Conservation (phyloP, 2,113 vertebrate genomes). For the Narcine bancroftii region DNA sequence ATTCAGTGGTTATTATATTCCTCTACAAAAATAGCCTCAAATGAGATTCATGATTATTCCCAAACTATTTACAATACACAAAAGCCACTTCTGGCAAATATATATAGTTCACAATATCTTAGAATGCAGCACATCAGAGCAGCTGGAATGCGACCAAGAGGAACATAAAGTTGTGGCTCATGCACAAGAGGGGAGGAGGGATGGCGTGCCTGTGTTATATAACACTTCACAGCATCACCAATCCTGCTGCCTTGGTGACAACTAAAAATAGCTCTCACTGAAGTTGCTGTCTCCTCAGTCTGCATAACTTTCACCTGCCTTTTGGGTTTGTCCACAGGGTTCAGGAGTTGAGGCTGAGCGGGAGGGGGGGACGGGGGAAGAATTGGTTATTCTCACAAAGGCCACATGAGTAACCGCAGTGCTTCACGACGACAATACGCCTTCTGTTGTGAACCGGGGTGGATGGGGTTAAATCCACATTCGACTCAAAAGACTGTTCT, state of each 20-base stretch:
- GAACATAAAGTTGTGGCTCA: conserved; percentile 43
- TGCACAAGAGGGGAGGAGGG: conserved; percentile 56
- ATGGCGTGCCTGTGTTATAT: conserved; percentile 70
- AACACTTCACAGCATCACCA: conserved; percentile 70
- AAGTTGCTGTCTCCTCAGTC: conserved; percentile 59
- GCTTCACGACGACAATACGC: background rate
- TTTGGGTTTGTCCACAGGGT: conserved; percentile 39
- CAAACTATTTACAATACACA: conserved; percentile 80
- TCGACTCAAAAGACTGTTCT: background rate
- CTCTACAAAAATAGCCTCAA: conserved; percentile 89
- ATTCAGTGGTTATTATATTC: conserved; percentile 56
- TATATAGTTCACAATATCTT: conserved; percentile 65
- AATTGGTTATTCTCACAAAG: background rate
- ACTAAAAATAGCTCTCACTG: conserved; percentile 69
- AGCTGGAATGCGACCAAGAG: conserved; percentile 54
- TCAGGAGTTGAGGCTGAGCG: background rate
- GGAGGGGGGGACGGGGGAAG: background rate
- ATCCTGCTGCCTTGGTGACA: conserved; percentile 73
- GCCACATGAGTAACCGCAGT: background rate
- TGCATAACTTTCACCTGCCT: conserved; percentile 61
- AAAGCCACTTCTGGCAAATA: conserved; percentile 66
- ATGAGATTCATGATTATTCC: conserved; percentile 80
- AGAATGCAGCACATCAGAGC: conserved; percentile 74
- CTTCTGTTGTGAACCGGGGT: background rate
- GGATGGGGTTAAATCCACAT: background rate